Conservation (phyloP, 2,888 invertebrate genomes). For the Ephialtes manifestator region DNA sequence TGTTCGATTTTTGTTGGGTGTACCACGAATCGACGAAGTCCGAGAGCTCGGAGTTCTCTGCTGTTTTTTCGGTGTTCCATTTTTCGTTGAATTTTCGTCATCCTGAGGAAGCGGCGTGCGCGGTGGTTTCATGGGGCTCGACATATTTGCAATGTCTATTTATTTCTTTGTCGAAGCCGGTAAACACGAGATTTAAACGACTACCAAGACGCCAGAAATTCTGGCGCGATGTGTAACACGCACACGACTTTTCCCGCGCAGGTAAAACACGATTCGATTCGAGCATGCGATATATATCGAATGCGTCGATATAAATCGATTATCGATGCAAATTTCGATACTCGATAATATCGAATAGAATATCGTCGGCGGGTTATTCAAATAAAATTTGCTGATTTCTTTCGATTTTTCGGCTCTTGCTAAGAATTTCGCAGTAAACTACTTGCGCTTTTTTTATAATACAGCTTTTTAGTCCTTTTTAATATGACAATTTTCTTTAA, state of each 20-base stretch:
- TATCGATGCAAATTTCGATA: background rate
- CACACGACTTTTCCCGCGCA: slow-evolving; percentile 6
- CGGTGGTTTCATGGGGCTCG: slow-evolving; percentile 81
- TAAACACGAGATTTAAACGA: background rate
- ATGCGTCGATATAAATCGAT: background rate
- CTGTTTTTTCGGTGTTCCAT: slow-evolving; percentile 72
- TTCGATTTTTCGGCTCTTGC: too few species aligned
- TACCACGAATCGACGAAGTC: slow-evolving; percentile 64
- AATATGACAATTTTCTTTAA: too few species aligned
- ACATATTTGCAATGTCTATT: slow-evolving; percentile 73
- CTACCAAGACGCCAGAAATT: background rate
- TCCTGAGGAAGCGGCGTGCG: slow-evolving; percentile 75
- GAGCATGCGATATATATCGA: background rate
- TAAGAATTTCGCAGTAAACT: too few species aligned
- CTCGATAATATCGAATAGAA: too few species aligned
- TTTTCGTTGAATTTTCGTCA: slow-evolving; percentile 69
- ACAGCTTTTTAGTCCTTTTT: too few species aligned
- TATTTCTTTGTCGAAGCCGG: background rate
- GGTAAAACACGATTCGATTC: background rate
- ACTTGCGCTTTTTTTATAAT: too few species aligned
- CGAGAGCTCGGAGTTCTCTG: slow-evolving; percentile 74
- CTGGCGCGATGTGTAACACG: background rate
- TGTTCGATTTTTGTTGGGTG: slow-evolving; percentile 69
- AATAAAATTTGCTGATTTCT: too few species aligned
- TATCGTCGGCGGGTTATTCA: background rate